Evolutionary conservation across 2,888 invertebrate genomes (phyloP).

Genomic region (Leucozona laternaria): DNA sequence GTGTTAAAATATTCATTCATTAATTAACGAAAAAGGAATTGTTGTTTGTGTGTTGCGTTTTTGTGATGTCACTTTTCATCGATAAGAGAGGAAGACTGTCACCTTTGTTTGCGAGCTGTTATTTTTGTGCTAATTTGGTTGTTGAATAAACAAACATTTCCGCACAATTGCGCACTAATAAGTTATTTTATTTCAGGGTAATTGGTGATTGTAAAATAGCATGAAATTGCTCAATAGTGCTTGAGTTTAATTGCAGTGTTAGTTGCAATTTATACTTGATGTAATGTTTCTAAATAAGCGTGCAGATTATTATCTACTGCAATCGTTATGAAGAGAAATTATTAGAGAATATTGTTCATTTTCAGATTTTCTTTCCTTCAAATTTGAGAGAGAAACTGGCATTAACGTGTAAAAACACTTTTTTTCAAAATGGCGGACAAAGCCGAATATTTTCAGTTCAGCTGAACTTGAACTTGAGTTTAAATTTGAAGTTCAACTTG

Average conservation of each 20-base stretch:
- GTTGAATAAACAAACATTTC: conserved; percentile 50
- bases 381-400: too few species aligned
- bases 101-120: conserved; percentile 54
- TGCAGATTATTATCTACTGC: too few species aligned
- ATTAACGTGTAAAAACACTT: too few species aligned
- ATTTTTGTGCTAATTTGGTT: conserved; percentile 51
- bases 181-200: conserved; percentile 9
- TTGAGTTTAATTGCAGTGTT: conserved; percentile 1
- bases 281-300: not conserved
- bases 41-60: not conserved
- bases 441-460: too few species aligned
- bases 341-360: too few species aligned
- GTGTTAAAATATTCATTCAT: conserved; percentile 20
- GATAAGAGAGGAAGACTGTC: conserved; percentile 53
- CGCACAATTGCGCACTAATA: conserved; percentile 65
- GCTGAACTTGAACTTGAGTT: too few species aligned
- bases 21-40: conserved; percentile 16
- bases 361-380: too few species aligned
- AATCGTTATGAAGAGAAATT: too few species aligned
- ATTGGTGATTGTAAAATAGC: conserved; percentile 1
- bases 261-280: not conserved
- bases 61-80: conserved; percentile 19
- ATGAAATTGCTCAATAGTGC: not conserved
- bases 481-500: too few species aligned
- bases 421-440: too few species aligned